Conservation (phyloP, 2,797 vertebrate species). For the Lepilemur ruficaudatus region DNA sequence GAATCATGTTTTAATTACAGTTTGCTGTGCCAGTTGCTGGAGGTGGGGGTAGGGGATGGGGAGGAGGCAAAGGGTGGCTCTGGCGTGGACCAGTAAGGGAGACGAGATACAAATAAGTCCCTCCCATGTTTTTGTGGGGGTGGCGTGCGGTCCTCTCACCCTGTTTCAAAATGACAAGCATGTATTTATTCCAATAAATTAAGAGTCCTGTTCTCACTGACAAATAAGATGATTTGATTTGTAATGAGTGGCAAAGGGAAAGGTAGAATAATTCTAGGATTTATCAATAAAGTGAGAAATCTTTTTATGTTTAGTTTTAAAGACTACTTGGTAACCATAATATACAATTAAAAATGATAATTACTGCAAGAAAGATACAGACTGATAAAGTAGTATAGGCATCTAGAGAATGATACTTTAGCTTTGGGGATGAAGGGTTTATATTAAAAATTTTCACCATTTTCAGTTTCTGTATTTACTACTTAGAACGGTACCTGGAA, state of each 20-base stretch:
- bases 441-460: not conserved
- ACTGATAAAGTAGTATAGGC: not conserved
- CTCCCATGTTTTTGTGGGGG: not conserved
- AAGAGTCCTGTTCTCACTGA: not conserved
- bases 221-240: not conserved
- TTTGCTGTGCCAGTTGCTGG: not conserved
- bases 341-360: not conserved
- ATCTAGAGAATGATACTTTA: not conserved
- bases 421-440: not conserved
- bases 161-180: not conserved
- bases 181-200: not conserved
- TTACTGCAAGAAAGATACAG: not conserved
- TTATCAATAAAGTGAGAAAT: not conserved
- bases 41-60: not conserved
- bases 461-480: constrained; percentile 22
- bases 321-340: not conserved
- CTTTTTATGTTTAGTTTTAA: constrained; percentile 21
- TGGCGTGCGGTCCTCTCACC: not conserved
- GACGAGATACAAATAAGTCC: not conserved
- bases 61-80: not conserved
- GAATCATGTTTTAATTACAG: not conserved
- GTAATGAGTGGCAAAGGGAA: not conserved
- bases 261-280: not conserved
- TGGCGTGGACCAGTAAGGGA: not conserved
- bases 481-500: constrained; percentile 40